Evolutionary conservation across 2,113 vertebrate species (phyloP), one percentile per base, ranked within the genome.

Genomic region (Asarcornis scutulata): DNA sequence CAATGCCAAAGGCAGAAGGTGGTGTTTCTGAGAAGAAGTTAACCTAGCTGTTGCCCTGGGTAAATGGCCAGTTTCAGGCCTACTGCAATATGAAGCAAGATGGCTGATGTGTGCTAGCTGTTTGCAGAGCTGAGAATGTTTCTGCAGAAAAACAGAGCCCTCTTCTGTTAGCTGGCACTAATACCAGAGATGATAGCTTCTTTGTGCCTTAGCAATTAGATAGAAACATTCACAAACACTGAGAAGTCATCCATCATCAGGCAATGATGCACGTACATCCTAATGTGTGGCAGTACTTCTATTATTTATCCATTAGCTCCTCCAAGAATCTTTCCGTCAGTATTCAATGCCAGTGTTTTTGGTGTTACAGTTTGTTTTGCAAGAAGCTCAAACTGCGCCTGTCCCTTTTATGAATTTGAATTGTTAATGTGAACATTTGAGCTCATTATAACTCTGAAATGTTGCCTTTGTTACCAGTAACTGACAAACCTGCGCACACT

Each of bases 381-480:
- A 8, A 68, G 75, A 38, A 86, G 38, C 80, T 91, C 32, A 31
- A 68, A 58, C 75, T 31, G 36, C 83, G 68, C 36, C 77, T 88
- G n/a, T 58, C 52, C 40, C 21, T 93, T 80, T 86, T 71, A 91
- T 72, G 77, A 71, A 91, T 88, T 74, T 90, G 81, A 97, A 95
- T 97, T 88, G 86, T 91, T 94, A 83, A 79, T 88, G 62, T 60
- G 79, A 93, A 75, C 85, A 84, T 80, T 91, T 94, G 62, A 93
- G 93, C 91, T 95, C 88, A 84, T 96, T 95, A 86, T 87, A 91
- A 84, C 78, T 95, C 88, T 89, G 88, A 92, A 92, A 94, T 88
- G 59, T 83, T 90, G 94, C 76, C 78, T 95, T 96, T 97, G 94
- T 97, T 92, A 88, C 83, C 79, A 68, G 76, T 90, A 92, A 76